phyloP scores from a whole-genome alignment of 2,113 vertebrate genomes.

The Motacilla tschutschensis region DNA sequence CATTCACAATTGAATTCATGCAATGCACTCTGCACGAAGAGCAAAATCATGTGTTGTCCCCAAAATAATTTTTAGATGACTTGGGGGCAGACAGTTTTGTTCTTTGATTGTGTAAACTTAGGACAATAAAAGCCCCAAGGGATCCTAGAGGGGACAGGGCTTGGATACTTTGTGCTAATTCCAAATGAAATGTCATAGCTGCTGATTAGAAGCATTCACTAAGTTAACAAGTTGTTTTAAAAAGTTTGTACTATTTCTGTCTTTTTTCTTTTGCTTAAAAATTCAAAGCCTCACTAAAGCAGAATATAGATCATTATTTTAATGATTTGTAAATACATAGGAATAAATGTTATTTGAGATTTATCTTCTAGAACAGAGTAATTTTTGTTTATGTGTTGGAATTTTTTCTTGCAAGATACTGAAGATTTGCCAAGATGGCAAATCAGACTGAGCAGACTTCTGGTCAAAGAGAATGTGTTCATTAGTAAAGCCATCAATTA shows the following conservation, averaged over 20 bases:
- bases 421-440: not conserved
- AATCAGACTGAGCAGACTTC: not conserved
- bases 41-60: not conserved
- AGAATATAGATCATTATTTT: not conserved
- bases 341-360: not conserved
- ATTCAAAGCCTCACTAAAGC: not conserved
- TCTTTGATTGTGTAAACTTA: not conserved
- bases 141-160: not conserved
- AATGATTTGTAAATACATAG: not conserved
- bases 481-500: not conserved
- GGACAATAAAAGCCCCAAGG: not conserved
- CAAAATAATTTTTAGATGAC: constrained; percentile 27
- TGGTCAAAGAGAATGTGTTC: not conserved
- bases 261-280: constrained; percentile 7
- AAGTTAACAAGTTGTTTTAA: not conserved
- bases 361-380: not conserved
- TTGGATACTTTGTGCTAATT: not conserved
- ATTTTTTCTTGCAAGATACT: not conserved
- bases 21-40: not conserved
- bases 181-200: not conserved
- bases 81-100: not conserved
- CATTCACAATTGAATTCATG: constrained; percentile 36
- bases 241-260: not conserved
- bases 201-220: not conserved
- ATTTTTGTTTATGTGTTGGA: accelerated